Evolutionary conservation across 2,888 invertebrate genomes (phyloP), one percentile per base, ranked within the genome.

Genomic region (Machimus rusticus): DNA sequence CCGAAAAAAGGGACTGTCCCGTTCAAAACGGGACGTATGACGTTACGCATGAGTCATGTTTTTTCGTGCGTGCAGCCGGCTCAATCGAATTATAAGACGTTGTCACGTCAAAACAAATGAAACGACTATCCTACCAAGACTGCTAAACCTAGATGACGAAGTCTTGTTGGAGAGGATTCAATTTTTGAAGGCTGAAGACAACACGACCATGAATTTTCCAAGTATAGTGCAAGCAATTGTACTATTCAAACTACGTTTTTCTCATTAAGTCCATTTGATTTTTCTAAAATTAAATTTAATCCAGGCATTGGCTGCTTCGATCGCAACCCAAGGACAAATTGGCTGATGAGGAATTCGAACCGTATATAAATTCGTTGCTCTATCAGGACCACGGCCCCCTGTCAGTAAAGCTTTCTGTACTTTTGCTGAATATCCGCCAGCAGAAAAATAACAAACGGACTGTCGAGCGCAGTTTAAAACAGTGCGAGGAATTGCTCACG

Each of bases 381-480:
- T 92, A 94, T 6, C 95, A 95, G 90, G 95, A 95, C 88, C 94
- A 94, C 82, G 95, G 95, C 0, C 94, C 96, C 51, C 97, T 99
- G 96, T 93, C 96, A 66, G 94, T 98, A 1, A 95, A 97, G 84
- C 94, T 96, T 55, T 94, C 95, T 0, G 95, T 97, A 0, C 92
- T 99, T 28, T 93, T 96, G 1, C 93, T 96, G 16, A 94, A 99
- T 86, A 97, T 97, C 89, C 94, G 94, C 88, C 92, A 97, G 85
- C 98, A 99, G 92, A 94, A 95, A 0, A 94, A 94, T 79, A 96
- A 96, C 90, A 95, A 96, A 87, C 94, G 99, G 87, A 96, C 97
- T 0, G 95, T 98, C 16, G 98, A 99, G 91, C 94, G 99, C 66
- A 96, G 98, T 31, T 95, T 99, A 94, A 94, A 95, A 91, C 99